Percentiles rank a stretch among this genome's conserved stretches.
phyloP scores from a whole-genome alignment of 2,113 vertebrate species.

The Callopanchax toddi region DNA sequence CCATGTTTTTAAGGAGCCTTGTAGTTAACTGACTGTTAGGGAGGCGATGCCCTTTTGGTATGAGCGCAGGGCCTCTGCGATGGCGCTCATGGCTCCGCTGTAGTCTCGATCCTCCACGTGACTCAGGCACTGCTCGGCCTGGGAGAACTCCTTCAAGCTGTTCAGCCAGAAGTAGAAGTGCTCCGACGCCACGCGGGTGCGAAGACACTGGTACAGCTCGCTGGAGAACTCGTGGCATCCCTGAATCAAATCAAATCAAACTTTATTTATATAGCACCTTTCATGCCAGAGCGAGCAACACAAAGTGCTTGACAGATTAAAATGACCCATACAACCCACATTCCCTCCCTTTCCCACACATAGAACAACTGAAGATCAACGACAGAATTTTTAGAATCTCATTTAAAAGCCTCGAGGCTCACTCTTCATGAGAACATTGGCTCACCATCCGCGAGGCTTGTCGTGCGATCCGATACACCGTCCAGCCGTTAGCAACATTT shows the following conservation, averaged over 20 bases:
- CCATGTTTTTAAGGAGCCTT: conserved; percentile 32
- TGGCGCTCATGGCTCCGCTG: conserved; percentile 89
- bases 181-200: conserved; percentile 95
- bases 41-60: conserved; percentile 98
- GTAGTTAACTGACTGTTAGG: conserved; percentile 86
- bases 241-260: conserved; percentile 74
- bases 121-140: conserved; percentile 91
- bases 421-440: neutral
- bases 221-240: conserved; percentile 96
- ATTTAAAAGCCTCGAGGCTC: neutral
- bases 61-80: conserved; percentile 91
- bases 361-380: no score
- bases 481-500: conserved; percentile 94
- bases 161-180: conserved; percentile 99
- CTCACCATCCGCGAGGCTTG: conserved; percentile 95
- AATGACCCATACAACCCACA: no score
- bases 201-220: conserved; percentile 93
- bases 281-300: no score
- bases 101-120: conserved; percentile 88
- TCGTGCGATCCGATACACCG: conserved; percentile 94
- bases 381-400: neutral
- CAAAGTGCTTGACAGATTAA: no score
- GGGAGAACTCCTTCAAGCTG: conserved; percentile 96
- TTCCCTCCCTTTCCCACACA: no score
- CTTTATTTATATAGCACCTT: no score